phyloP scores from a whole-genome alignment of 2,113 vertebrate species.

The Falcunculus frontatus region DNA sequence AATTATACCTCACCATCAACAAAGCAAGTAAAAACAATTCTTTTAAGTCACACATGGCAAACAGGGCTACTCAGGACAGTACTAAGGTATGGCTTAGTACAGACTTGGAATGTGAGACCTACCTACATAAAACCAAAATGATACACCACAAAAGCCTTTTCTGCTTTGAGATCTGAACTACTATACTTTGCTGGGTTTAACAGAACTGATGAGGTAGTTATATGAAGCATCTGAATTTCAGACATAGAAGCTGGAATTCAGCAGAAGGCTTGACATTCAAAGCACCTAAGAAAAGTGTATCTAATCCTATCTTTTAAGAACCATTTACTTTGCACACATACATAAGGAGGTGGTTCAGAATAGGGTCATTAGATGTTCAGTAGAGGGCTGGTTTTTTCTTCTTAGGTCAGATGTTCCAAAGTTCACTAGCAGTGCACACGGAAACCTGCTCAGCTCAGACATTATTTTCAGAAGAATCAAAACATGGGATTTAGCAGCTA shows the following conservation, averaged over 20 bases:
- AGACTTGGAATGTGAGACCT: neutral
- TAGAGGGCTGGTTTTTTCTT: neutral
- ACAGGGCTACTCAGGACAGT: neutral
- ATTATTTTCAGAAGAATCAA: neutral
- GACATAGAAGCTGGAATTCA: neutral
- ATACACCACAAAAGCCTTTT: neutral
- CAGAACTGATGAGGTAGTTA: neutral
- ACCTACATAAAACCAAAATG: neutral
- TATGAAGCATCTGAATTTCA: neutral
- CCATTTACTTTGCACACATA: neutral
- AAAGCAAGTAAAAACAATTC: neutral
- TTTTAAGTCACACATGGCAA: neutral
- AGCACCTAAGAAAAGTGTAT: neutral
- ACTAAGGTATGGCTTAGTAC: neutral
- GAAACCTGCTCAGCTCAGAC: neutral
- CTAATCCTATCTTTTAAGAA: neutral
- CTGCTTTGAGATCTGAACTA: neutral
- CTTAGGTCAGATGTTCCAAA: neutral
- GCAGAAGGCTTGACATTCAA: neutral
- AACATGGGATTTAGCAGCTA: neutral
- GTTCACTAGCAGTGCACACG: neutral
- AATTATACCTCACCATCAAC: neutral
- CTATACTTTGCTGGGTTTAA: neutral
- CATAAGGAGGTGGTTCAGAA: neutral
- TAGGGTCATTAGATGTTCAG: neutral